Evolutionary conservation across 2,113 vertebrate genomes (phyloP), one percentile per base, ranked within the genome.

Genomic region (Pyxicephalus adspersus): DNA sequence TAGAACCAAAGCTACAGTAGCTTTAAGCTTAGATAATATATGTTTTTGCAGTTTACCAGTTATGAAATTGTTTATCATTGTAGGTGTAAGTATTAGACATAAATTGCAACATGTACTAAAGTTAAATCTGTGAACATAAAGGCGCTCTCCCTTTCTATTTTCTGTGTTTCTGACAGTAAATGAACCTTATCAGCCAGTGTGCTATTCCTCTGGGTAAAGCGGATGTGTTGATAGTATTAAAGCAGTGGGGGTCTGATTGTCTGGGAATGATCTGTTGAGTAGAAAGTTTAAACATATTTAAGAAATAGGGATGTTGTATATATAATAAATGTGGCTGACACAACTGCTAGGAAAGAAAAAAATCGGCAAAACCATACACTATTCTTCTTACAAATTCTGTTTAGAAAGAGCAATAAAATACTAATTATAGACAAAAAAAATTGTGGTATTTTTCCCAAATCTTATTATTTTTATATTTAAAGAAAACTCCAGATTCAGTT

Each of bases 211-310:
- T 70, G 5, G 15, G 45, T 70, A 52, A 15, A 23, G 22, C 45
- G 3, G 20, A 29, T 73, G 22, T 28, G 70, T 57, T 73, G 25
- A 20, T 26, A 73, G 52, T 11, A 55, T 54, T 73, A 73, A 31
- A 54, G 26, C 70, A 57, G 70, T 26, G n/a, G 70, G 50, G 26
- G 3, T n/a, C 70, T 31, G 25, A 52, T 55, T 73, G 52, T 54
- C 16, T 57, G 52, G 25, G 52, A 73, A 29, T 70, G 45, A 26
- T 70, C 3, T 73, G n/a, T 54, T 55, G 26, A 52, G 52, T 73
- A 55, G 25, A 73, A 16, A 28, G 5, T 22, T 73, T 73, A 57
- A 73, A 57, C 25, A 73, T 73, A 57, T 73, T 73, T 55, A 55
- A 29, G 52, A 8, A 55, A 70, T 38, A 22, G 22, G 29, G 20